Conservation (phyloP, 1,140 invertebrate genomes). For the Charaxes varanes region DNA sequence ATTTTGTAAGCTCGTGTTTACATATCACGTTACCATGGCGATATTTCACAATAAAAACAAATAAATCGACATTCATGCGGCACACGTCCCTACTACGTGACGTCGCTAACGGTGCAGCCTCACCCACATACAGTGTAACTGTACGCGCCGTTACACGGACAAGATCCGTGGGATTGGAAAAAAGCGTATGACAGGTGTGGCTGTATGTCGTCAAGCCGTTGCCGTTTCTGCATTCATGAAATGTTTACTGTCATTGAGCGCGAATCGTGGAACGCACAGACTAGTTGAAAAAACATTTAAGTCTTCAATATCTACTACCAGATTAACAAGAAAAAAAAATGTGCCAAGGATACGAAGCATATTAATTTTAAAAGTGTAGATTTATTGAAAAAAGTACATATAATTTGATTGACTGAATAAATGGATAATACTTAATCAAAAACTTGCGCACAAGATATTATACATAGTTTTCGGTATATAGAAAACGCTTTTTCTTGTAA, state of each 20-base stretch:
- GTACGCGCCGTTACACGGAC: conserved; percentile 52
- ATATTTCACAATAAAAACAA: not conserved
- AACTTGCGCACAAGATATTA: no score
- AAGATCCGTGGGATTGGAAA: conserved; percentile 39
- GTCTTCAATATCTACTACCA: not conserved
- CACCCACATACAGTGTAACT: conserved; percentile 65
- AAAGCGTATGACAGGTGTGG: conserved; percentile 30
- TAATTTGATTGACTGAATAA: no score
- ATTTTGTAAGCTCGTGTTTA: no score
- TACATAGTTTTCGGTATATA: no score
- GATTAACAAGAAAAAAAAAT: not conserved
- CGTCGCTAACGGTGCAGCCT: conserved; percentile 61
- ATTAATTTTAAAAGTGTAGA: no score
- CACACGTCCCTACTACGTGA: conserved; percentile 34
- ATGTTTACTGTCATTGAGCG: conserved; percentile 5
- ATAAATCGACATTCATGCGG: conserved; percentile 20
- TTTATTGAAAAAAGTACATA: no score
- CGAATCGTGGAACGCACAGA: not conserved
- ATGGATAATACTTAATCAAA: no score
- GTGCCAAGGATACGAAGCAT: no score
- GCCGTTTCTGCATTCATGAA: conserved; percentile 5
- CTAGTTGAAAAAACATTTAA: not conserved
- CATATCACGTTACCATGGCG: no score
- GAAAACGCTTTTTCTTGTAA: no score
- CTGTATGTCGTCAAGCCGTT: conserved; percentile 12